Evolutionary conservation across 2,888 invertebrate species (phyloP).

Genomic region (Oscheius onirici): DNA sequence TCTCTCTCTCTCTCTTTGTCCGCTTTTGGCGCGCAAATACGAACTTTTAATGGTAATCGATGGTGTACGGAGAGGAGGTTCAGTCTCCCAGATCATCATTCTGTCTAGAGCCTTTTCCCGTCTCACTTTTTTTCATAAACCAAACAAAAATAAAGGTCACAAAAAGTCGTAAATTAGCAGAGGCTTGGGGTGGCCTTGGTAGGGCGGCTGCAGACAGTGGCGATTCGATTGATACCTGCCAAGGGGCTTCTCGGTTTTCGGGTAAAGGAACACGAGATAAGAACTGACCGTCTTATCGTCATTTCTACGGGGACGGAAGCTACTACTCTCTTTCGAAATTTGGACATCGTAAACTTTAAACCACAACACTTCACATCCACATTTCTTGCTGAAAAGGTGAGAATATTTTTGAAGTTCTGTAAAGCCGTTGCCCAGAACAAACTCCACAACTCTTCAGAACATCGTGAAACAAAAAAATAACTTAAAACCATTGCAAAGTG

Average conservation of each 20-base stretch:
- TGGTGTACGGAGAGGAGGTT: slow-evolving; percentile 7
- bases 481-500: no score
- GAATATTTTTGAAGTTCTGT: no score
- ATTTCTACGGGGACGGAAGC: no score
- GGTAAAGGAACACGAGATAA: slow-evolving; percentile 3
- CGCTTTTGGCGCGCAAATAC: slow-evolving; percentile 27
- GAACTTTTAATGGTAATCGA: slow-evolving; percentile 30
- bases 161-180: slow-evolving; percentile 26
- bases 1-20: slow-evolving; percentile 31
- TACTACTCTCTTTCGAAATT: no score
- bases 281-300: no score
- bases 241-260: slow-evolving; percentile 1
- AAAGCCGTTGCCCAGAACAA: no score
- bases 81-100: not conserved
- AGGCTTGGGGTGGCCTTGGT: slow-evolving; percentile 8
- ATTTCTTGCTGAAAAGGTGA: no score
- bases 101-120: not conserved
- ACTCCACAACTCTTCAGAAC: no score
- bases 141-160: not conserved
- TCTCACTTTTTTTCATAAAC: not conserved
- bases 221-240: slow-evolving; percentile 11
- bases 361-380: no score
- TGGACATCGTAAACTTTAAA: no score
- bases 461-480: no score
- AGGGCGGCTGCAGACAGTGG: slow-evolving; percentile 8